Evolutionary conservation across 2,113 vertebrate genomes (phyloP), one percentile per base, ranked within the genome.

Genomic region (Porphyrio hochstetteri): DNA sequence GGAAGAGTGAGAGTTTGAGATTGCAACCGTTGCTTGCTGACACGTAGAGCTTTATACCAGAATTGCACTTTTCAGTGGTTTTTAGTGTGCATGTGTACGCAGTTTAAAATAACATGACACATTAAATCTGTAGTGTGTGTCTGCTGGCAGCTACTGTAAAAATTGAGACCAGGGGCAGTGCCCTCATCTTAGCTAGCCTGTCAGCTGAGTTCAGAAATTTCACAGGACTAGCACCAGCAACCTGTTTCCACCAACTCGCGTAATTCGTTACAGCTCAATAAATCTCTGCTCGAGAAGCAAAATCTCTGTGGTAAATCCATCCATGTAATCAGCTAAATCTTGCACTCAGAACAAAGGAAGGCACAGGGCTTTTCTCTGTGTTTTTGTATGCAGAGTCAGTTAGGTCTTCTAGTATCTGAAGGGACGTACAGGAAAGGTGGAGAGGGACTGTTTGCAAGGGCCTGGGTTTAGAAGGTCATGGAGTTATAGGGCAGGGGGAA

Each of bases 181-280:
- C 38, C 78, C 71, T 88, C 53, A 40, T 90, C 81, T 79, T 67
- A 67, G 83, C 36, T 61, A 87, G 63, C 50, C 46, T 82, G 76
- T 79, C 60, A 82, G 60, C 8, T 19, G 65, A 71, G 83, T 64
- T 95, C 78, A 89, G 38, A 55, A 40, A 33, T 89, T 64, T 96
- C 95, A 68, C 65, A 86, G 50, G 57, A 76, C 24, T 81, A 52
- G n/a, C 27, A 90, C 9, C 50, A 91, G 70, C 86, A 95, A 90
- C 85, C 83, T 20, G 19, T 86, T 92, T 94, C 82, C 78, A 92
- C 69, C 75, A 38, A 25, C 48, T 80, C 82, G 36, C 18, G 4
- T 92, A 31, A 64, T 90, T 95, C 33, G 2, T 61, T 94, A 63
- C 69, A 95, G 80, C 82, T 95, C 87, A 88, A 61, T 90, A 95